These are phyloP conservation scores for Zingel zingel DNA, from an alignment of 2,113 vertebrate species.

Conservation along the genomic window DNA sequence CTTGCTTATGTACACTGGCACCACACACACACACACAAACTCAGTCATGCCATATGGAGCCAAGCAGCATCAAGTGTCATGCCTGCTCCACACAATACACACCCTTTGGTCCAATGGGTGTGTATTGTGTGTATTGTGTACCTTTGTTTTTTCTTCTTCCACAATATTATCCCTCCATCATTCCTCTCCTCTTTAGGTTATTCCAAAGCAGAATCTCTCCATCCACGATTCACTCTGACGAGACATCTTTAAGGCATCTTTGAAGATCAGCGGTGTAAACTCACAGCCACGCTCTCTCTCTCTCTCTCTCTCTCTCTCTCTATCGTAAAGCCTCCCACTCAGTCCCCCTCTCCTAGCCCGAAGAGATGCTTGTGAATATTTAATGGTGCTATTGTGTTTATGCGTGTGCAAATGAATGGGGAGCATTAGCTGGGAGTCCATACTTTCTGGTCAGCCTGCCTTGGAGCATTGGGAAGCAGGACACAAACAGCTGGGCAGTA, in stretches of 20 bases:
- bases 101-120: constrained; percentile 17
- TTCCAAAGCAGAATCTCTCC: constrained; percentile 77
- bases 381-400: constrained; percentile 90
- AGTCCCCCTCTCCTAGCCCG: constrained; percentile 67
- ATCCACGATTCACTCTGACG: constrained; percentile 40
- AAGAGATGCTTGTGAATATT: constrained; percentile 88
- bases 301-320: constrained; percentile 9
- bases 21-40: constrained; percentile 27
- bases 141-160: constrained; percentile 59
- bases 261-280: constrained; percentile 36
- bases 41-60: constrained; percentile 78
- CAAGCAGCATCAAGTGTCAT: constrained; percentile 83
- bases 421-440: constrained; percentile 69
- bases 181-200: constrained; percentile 67
- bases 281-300: constrained; percentile 26
- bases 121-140: constrained; percentile 8
- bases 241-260: constrained; percentile 68
- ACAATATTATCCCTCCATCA: constrained; percentile 52
- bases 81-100: constrained; percentile 63
- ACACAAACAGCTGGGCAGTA: constrained; percentile 47
- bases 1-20: constrained; percentile 4
- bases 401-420: constrained; percentile 74
- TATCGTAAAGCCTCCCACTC: constrained; percentile 56
- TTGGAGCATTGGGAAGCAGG: constrained; percentile 5
- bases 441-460: constrained; percentile 62